Base-by-base conservation (phyloP, 2,888 invertebrate genomes). In the Pheosia gnoma region DNA sequence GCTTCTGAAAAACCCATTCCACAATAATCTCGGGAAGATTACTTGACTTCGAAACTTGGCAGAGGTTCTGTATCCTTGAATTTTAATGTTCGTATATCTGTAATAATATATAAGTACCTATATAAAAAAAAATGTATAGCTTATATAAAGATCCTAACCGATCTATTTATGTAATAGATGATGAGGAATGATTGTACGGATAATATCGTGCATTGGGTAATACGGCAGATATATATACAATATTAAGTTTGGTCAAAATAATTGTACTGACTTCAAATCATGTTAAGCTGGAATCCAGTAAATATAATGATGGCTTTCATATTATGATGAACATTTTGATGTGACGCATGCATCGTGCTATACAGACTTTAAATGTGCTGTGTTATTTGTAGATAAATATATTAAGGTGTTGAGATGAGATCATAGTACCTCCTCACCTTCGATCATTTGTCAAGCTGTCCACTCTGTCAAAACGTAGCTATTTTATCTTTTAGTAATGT, bases 391-490 rank as follows among this genome's bases (percentile, higher is more conserved):
- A 57, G 61, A 60, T 59, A 59, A 45, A 53, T 60, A 58, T 71
- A 62, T 66, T 58, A 43, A 38, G 55, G 65, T 58, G 41, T 53
- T 66, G 56, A 60, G 65, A 71, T 65, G 61, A 69, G 64, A 70
- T 66, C 63, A 59, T 69, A 67, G 60, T 70, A 65, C 84, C 89
- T 90, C 84, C 89, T 90, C 89, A 89, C 90, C 90, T 89, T 84
- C 71, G 70, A 69, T 69, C 72, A 74, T 73, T 80, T 79, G 79
- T 88, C 84, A 89, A 86, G 84, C 80, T 75, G 83, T 86, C 88
- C 85, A 83, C 79, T 82, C 90, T 90, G 89, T 86, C 80, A 88
- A 88, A 82, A 88, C 87, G 86, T 87, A 25, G 25, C 25, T 25
- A 81, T 79, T 80, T 73, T 74, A 77, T 86, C 81, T 84, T 80